Conservation (phyloP, 2,888 invertebrate species). For the Leptinotarsa peninsularis region DNA sequence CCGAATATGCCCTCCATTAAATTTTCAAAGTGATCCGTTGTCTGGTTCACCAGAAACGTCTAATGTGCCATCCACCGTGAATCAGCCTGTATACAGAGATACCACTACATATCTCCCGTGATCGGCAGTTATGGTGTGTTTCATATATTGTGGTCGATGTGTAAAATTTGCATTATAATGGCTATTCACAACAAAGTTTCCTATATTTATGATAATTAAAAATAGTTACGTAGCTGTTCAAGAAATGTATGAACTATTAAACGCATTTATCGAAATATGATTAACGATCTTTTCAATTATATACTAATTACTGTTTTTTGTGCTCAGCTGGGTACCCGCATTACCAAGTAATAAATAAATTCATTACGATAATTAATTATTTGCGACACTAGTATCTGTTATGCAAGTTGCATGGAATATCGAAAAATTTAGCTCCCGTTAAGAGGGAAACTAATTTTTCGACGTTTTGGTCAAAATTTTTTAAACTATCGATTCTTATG, state of each 20-base stretch:
- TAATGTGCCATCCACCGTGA: too few species aligned
- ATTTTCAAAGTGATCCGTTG: too few species aligned
- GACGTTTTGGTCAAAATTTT: too few species aligned
- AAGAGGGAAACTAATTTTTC: background rate
- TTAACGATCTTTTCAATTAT: constrained; percentile 6
- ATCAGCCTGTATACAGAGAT: too few species aligned
- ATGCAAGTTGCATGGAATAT: background rate
- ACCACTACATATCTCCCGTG: too few species aligned
- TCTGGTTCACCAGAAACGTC: too few species aligned
- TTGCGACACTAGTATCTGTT: background rate
- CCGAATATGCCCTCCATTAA: too few species aligned
- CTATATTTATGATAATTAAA: background rate
- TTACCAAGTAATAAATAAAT: constrained; percentile 3
- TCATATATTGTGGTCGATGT: too few species aligned
- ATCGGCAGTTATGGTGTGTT: too few species aligned
- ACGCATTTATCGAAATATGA: constrained; percentile 6
- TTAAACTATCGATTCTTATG: too few species aligned
- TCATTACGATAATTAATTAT: constrained; percentile 11
- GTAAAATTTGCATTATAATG: background rate
- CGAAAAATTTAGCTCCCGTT: background rate
- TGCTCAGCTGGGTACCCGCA: constrained; percentile 4
- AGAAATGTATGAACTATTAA: background rate
- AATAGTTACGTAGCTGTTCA: background rate
- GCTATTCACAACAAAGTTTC: background rate
- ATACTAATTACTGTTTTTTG: background rate